Evolutionary conservation across 2,113 vertebrate species (phyloP), one percentile per base, ranked within the genome.

Genomic region (Steatornis caripensis): DNA sequence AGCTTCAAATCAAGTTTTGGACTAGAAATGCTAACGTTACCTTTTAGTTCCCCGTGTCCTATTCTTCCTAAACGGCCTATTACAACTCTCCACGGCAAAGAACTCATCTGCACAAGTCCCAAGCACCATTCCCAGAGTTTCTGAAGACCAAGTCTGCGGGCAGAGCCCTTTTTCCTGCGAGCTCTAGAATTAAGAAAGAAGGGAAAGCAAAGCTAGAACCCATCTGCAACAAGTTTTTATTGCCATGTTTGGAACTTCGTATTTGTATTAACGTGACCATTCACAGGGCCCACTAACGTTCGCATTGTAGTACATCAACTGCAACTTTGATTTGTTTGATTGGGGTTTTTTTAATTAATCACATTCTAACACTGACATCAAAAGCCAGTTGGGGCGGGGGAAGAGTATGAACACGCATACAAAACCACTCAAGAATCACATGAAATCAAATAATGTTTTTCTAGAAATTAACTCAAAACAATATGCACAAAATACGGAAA

Each of bases 51-150:
- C 96, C 99, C 99, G 0, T 99, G 99, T 58, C 99, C 99, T 97
- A 99, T 99, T 96, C 99, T 99, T 93, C 99, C 99, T 37, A 99
- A 97, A 34, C 99, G 99, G n/a, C 99, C 99, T 96, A 99, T 99
- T 82, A 99, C 99, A 74, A 99, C 99, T 96, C 99, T 99, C 99
- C 99, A 99, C 2, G 99, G 99, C 93, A 99, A 97, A 36, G 99
- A 99, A 87, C 99, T 99, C 99, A 99, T 99, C 92, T 99, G 99
- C 78, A 99, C 99, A 53, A 99, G 98, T 37, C 99, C 99, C 95
- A 99, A 57, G 97, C 99, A 99, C 99, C 99, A 99, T 70, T 99
- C 99, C 99, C 99, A 99, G 88, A 99, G 98, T 96, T 99, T 99
- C 98, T 99, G 99, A 53, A 99, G 98, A 88, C 99, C 99, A 75